These are phyloP conservation scores for Amblyjoppa fuscipennis DNA, from an alignment of 2,888 invertebrate species.

Conservation along the genomic window DNA sequence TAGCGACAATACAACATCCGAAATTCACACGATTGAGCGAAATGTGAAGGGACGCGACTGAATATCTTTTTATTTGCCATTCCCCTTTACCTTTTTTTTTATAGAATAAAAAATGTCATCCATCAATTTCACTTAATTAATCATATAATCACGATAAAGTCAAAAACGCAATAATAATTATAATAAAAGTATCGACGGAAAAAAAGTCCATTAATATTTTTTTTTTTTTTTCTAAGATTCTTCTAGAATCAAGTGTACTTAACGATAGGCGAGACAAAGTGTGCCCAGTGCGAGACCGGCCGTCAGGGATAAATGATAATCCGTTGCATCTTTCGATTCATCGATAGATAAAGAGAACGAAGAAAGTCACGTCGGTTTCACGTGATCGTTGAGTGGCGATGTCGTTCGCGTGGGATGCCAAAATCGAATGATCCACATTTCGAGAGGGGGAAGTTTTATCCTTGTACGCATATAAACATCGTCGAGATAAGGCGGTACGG, in stretches of 20 bases:
- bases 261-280: too few relatives aligned
- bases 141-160: too few relatives aligned
- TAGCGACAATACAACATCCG: neutral
- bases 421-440: neutral
- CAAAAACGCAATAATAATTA: too few relatives aligned
- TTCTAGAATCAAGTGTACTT: too few relatives aligned
- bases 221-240: too few relatives aligned
- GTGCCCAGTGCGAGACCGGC: too few relatives aligned
- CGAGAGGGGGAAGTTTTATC: neutral
- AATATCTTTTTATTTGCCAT: neutral
- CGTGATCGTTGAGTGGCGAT: conserved; percentile 23
- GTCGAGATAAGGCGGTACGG: conserved; percentile 4
- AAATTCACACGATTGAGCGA: neutral
- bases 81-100: neutral
- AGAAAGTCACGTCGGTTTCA: neutral
- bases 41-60: neutral
- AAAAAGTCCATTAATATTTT: too few relatives aligned
- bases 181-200: too few relatives aligned
- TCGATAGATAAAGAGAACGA: neutral
- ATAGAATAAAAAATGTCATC: neutral
- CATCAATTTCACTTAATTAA: too few relatives aligned
- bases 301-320: neutral
- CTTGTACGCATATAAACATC: neutral
- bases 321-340: neutral
- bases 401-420: neutral